These are phyloP conservation scores for Coelopa frigida DNA, from an alignment of 1,140 invertebrate species.

Conservation along the genomic window DNA sequence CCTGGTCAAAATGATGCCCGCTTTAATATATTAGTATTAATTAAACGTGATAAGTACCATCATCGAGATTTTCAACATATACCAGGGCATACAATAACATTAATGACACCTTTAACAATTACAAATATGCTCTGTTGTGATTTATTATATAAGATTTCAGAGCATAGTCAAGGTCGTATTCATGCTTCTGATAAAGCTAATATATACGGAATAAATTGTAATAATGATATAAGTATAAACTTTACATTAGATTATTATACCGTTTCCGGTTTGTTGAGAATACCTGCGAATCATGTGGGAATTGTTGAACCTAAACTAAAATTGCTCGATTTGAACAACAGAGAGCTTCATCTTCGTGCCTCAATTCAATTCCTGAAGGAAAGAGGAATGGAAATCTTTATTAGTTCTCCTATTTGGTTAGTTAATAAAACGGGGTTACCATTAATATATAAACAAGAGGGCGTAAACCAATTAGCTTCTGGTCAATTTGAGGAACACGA, in stretches of 20 bases:
- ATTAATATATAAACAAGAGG: constrained; percentile 89
- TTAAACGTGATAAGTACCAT: constrained; percentile 74
- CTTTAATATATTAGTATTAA: constrained; percentile 43
- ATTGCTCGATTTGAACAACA: constrained; percentile 61
- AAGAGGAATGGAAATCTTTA: constrained; percentile 59
- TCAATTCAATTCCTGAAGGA: constrained; percentile 45
- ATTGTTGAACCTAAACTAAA: constrained; percentile 49
- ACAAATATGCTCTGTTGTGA: constrained; percentile 71
- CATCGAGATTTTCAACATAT: constrained; percentile 51
- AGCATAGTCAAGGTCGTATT: constrained; percentile 51
- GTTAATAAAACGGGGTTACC: constrained; percentile 93
- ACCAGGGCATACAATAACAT: constrained; percentile 77
- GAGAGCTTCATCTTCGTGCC: constrained; percentile 69
- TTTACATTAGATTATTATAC: constrained; percentile 79
- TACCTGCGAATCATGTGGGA: constrained; percentile 48
- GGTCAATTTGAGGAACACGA: constrained; percentile 96
- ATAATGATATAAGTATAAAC: constrained; percentile 60
- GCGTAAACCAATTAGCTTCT: constrained; percentile 67
- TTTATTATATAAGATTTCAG: constrained; percentile 55
- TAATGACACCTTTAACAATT: constrained; percentile 77
- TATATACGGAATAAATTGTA: constrained; percentile 58
- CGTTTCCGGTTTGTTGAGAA: constrained; percentile 54
- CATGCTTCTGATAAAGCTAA: constrained; percentile 46
- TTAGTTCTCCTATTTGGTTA: constrained; percentile 89
- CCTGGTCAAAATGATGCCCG: constrained; percentile 26